A percentile compares a stretch with the other conserved stretches of the same genome.
These are phyloP conservation scores for Falco concolor DNA, from an alignment of 2,797 vertebrate genomes.

Conservation along the genomic window DNA sequence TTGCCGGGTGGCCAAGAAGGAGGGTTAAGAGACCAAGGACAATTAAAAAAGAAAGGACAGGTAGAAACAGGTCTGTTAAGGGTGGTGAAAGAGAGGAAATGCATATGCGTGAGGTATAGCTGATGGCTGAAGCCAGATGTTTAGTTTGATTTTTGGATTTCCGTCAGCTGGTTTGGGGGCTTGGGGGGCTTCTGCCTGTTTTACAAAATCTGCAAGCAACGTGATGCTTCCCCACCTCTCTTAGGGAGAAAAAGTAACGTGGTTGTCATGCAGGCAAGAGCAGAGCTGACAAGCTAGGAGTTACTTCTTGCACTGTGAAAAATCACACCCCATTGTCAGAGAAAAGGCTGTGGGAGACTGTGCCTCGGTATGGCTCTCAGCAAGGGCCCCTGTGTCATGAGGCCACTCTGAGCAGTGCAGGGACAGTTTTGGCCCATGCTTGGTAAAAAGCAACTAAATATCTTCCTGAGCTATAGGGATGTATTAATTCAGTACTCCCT, in stretches of 20 bases:
- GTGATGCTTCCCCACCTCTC: not conserved
- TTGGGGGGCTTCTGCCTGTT: not conserved
- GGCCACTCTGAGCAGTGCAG: not conserved
- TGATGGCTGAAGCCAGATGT: not conserved
- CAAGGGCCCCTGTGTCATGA: accelerated
- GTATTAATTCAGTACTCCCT: not conserved
- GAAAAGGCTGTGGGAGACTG: not conserved
- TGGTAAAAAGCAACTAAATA: not conserved
- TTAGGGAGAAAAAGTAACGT: not conserved
- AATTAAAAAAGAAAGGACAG: not conserved
- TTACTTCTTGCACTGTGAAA: not conserved
- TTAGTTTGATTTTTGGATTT: not conserved
- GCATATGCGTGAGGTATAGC: not conserved
- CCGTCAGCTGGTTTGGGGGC: not conserved
- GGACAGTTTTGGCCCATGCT: not conserved
- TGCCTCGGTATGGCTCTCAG: not conserved
- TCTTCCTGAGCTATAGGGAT: not conserved
- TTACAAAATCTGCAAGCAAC: not conserved
- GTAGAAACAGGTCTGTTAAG: not conserved
- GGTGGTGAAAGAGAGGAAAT: not conserved
- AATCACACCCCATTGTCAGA: not conserved
- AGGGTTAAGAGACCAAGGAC: not conserved
- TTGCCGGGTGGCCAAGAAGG: not conserved
- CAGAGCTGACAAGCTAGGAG: not conserved
- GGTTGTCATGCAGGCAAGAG: not conserved